Evolutionary conservation across 2,888 invertebrate species (phyloP).

Genomic region (Euspilapteryx auroguttella): DNA sequence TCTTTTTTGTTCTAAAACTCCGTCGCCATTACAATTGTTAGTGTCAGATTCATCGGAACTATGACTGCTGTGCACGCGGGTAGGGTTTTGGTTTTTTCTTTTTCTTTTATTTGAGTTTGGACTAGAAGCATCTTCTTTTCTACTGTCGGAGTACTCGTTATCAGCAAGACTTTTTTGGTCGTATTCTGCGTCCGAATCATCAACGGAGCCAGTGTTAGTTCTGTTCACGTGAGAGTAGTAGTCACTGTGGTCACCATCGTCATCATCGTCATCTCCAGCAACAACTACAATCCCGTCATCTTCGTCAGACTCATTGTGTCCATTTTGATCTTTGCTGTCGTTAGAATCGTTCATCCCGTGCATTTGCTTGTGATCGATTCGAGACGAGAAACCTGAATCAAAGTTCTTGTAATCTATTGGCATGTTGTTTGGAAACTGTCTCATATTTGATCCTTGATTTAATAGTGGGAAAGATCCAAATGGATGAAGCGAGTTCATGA

Average conservation of each 20-base stretch:
- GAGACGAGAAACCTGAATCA: slow-evolving; percentile 32
- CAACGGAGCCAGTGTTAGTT: slow-evolving; percentile 29
- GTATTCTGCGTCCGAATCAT: slow-evolving; percentile 44
- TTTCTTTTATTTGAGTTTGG: slow-evolving; percentile 76
- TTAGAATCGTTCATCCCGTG: slow-evolving; percentile 36
- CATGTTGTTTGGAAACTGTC: slow-evolving; percentile 53
- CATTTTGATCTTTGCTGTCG: slow-evolving; percentile 60
- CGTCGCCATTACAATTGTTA: slow-evolving; percentile 24
- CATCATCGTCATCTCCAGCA: slow-evolving; percentile 76
- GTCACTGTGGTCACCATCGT: slow-evolving; percentile 61
- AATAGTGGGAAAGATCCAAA: slow-evolving; percentile 79
- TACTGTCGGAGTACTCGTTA: slow-evolving; percentile 28
- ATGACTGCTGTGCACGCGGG: slow-evolving; percentile 66
- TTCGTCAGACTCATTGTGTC: slow-evolving; percentile 69
- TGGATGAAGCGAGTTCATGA: slow-evolving; percentile 71
- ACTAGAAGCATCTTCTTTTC: slow-evolving; percentile 51
- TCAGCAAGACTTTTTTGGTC: slow-evolving; percentile 47
- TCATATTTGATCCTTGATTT: slow-evolving; percentile 68
- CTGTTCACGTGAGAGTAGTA: slow-evolving; percentile 42
- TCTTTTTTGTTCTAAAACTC: slow-evolving; percentile 32
- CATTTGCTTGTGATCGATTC: slow-evolving; percentile 26
- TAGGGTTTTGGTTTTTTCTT: slow-evolving; percentile 87
- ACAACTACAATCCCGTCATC: slow-evolving; percentile 80
- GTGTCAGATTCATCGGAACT: slow-evolving; percentile 17
- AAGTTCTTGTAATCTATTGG: slow-evolving; percentile 54